These are phyloP conservation scores for Aphyosemion australe DNA, from an alignment of 2,113 vertebrate species.

Conservation along the genomic window DNA sequence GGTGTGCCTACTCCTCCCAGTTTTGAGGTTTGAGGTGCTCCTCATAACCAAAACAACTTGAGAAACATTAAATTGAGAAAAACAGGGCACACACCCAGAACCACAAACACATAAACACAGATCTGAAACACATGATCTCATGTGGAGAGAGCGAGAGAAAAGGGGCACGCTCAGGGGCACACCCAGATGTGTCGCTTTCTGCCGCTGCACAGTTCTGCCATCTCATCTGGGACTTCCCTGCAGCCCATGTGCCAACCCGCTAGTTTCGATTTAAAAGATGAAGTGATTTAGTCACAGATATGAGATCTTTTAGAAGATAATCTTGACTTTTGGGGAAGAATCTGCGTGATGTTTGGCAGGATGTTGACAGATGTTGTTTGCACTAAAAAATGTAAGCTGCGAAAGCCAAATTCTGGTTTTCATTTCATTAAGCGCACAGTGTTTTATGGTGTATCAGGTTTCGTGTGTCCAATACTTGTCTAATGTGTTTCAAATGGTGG, in stretches of 20 bases:
- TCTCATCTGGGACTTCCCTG: conserved; percentile 56
- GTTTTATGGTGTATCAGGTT: conserved; percentile 28
- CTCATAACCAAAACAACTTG: conserved; percentile 69
- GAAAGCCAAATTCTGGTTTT: conserved; percentile 39
- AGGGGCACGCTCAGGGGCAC: conserved; percentile 72
- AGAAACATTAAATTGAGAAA: conserved; percentile 73
- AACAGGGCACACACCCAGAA: conserved; percentile 79
- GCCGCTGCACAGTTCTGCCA: conserved; percentile 51
- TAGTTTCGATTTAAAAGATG: conserved; percentile 24
- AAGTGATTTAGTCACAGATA: conserved; percentile 2
- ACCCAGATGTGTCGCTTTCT: conserved; percentile 61
- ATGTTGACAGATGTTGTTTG: conserved; percentile 35
- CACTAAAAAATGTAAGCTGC: conserved; percentile 14
- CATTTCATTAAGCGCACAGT: conserved; percentile 23
- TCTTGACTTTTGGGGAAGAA: background rate
- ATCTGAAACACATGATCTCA: conserved; percentile 78
- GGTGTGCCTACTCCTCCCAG: conserved; percentile 74
- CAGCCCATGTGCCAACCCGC: conserved; percentile 31
- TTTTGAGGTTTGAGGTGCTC: conserved; percentile 70
- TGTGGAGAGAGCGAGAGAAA: conserved; percentile 39
- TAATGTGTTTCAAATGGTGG: conserved; percentile 15
- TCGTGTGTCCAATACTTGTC: conserved; percentile 8
- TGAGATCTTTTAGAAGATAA: background rate
- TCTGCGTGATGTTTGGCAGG: conserved; percentile 28
- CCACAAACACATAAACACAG: conserved; percentile 78